These are phyloP conservation scores for Noctua fimbriata DNA, from an alignment of 2,888 invertebrate species.

Conservation along the genomic window DNA sequence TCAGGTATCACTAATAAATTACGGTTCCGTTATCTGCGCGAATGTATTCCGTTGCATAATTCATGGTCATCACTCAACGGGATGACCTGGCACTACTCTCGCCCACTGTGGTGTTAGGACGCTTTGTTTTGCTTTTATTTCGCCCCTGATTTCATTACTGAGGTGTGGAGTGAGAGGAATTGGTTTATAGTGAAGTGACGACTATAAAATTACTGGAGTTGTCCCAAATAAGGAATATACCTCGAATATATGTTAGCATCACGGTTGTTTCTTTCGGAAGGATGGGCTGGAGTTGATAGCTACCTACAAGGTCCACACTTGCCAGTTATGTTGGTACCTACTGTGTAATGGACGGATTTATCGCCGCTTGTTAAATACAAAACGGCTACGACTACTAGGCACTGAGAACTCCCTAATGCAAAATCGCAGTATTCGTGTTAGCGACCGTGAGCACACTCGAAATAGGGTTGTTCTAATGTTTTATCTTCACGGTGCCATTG, in stretches of 20 bases:
- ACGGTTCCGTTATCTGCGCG: slow-evolving; percentile 74
- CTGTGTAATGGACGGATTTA: neutral
- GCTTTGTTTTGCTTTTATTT: slow-evolving; percentile 61
- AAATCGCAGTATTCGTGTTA: neutral
- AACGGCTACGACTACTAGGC: neutral
- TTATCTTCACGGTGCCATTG: neutral
- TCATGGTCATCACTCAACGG: slow-evolving; percentile 78
- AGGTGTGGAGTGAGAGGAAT: slow-evolving; percentile 12
- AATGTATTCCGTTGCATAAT: slow-evolving; percentile 82
- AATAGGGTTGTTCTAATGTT: neutral
- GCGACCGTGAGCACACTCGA: neutral
- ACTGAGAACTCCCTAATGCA: neutral
- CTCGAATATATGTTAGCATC: neutral
- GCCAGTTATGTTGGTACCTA: neutral
- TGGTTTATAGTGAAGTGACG: slow-evolving; percentile 13
- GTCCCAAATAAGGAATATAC: neutral
- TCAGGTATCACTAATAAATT: slow-evolving; percentile 76
- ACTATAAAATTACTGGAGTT: slow-evolving; percentile 6
- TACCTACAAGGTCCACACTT: neutral
- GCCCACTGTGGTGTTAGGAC: slow-evolving; percentile 19
- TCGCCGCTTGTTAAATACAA: no score
- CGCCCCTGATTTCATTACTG: slow-evolving; percentile 51
- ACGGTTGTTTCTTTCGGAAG: neutral
- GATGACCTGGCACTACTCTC: slow-evolving; percentile 74
- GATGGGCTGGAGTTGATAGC: neutral